Conservation (phyloP, 2,113 vertebrate species). For the Ictalurus punctatus region DNA sequence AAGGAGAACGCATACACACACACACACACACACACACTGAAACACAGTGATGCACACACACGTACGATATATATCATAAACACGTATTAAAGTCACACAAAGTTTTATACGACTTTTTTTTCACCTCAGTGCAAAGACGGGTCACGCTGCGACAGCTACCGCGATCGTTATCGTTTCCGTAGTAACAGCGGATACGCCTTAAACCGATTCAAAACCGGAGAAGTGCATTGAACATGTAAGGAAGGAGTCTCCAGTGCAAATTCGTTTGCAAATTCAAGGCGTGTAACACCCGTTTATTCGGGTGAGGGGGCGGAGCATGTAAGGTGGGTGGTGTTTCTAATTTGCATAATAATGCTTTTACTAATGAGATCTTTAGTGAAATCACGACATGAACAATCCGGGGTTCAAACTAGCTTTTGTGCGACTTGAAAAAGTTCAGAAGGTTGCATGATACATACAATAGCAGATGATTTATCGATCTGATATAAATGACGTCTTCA, state of each 20-base stretch:
- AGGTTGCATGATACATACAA: no score
- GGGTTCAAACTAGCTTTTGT: background rate
- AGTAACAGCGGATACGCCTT: background rate
- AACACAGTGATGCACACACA: background rate
- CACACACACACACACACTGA: conserved; percentile 8
- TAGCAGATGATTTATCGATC: no score
- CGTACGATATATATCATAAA: background rate
- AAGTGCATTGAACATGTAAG: no score
- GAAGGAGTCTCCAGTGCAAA: no score
- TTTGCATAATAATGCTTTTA: background rate
- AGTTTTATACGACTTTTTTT: background rate
- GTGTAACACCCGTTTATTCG: no score
- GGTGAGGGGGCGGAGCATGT: no score
- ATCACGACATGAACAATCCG: no score
- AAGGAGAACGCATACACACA: background rate
- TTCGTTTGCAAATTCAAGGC: no score
- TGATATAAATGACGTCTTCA: no score
- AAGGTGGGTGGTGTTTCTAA: no score
- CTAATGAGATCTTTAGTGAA: background rate
- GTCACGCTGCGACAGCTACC: background rate
- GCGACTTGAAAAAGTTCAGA: background rate
- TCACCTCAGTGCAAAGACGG: background rate
- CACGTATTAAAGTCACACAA: background rate
- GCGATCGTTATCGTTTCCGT: background rate
- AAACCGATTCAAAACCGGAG: no score